Evolutionary conservation across 2,113 vertebrate species (phyloP).

Genomic region (Silurus glanis): DNA sequence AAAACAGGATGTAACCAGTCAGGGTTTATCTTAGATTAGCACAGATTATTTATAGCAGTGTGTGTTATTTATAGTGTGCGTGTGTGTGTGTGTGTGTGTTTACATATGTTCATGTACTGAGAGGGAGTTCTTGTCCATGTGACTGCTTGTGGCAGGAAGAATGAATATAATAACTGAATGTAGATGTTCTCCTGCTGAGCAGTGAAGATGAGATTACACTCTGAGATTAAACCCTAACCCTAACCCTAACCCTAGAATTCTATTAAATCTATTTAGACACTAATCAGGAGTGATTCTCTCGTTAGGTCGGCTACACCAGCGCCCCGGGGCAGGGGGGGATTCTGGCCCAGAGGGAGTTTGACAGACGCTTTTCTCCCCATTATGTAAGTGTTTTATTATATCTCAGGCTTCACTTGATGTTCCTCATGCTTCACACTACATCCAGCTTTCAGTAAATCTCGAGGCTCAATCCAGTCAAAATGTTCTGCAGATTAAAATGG

Average conservation of each 20-base stretch:
- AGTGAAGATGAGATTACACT: too few species aligned
- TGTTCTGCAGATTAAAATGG: neutral
- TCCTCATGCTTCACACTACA: neutral
- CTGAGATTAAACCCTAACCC: too few species aligned
- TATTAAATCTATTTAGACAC: neutral
- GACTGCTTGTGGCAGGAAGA: too few species aligned
- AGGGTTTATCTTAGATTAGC: neutral
- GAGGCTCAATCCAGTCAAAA: neutral
- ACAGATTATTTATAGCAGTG: neutral
- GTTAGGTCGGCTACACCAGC: slow-evolving; percentile 88
- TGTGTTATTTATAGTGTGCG: too few species aligned
- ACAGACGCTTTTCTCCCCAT: slow-evolving; percentile 93
- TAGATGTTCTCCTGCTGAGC: neutral
- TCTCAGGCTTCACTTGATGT: neutral
- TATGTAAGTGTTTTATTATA: slow-evolving; percentile 77
- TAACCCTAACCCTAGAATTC: too few species aligned
- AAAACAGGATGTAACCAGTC: neutral
- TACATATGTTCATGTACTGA: neutral
- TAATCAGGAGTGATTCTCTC: neutral
- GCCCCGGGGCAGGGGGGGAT: slow-evolving; percentile 94
- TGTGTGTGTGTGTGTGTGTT: neutral
- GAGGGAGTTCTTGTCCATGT: neutral
- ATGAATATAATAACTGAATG: neutral
- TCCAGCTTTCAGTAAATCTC: neutral
- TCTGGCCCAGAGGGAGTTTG: slow-evolving; percentile 91